Percentiles rank a stretch among this genome's conserved stretches.
Conservation (phyloP, 2,888 invertebrate genomes). For the Heteromyza rotundicornis region DNA sequence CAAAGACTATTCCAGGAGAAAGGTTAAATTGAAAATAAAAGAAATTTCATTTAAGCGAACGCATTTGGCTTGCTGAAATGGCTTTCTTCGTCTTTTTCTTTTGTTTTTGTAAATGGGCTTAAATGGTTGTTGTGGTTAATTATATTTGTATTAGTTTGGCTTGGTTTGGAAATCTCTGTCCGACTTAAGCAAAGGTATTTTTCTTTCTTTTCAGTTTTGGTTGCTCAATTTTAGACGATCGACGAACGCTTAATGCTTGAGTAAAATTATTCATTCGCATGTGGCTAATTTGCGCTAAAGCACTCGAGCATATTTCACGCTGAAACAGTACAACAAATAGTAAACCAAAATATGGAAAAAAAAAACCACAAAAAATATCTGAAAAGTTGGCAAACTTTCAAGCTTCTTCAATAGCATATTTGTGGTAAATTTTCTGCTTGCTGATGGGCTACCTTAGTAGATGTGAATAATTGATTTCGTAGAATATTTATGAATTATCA, state of each 20-base stretch:
- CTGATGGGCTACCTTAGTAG: too few relatives aligned
- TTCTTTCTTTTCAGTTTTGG: conserved; percentile 2
- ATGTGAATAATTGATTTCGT: too few relatives aligned
- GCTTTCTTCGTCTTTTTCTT: conserved; percentile 19
- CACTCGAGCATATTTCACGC: conserved; percentile 28
- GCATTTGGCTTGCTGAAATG: conserved; percentile 6
- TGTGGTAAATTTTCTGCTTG: conserved; percentile 27
- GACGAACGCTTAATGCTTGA: conserved; percentile 12
- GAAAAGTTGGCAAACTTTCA: neutral
- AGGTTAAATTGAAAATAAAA: neutral
- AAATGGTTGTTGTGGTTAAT: conserved; percentile 25
- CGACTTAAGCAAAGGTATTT: conserved; percentile 10
- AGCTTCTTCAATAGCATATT: conserved; percentile 17
- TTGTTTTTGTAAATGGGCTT: conserved; percentile 18
- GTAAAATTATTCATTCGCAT: conserved; percentile 9
- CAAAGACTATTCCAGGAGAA: conserved; percentile 54
- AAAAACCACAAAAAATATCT: conserved; percentile 3
- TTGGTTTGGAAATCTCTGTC: neutral
- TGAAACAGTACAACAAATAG: neutral
- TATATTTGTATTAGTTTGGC: conserved; percentile 25
- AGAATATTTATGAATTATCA: too few relatives aligned
- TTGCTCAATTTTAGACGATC: conserved; percentile 13
- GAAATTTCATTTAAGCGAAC: neutral
- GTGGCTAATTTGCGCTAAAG: conserved; percentile 13
- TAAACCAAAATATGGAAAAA: neutral